Evolutionary conservation across 2,113 vertebrate genomes (phyloP).

Genomic region (Sinosuthora webbiana): DNA sequence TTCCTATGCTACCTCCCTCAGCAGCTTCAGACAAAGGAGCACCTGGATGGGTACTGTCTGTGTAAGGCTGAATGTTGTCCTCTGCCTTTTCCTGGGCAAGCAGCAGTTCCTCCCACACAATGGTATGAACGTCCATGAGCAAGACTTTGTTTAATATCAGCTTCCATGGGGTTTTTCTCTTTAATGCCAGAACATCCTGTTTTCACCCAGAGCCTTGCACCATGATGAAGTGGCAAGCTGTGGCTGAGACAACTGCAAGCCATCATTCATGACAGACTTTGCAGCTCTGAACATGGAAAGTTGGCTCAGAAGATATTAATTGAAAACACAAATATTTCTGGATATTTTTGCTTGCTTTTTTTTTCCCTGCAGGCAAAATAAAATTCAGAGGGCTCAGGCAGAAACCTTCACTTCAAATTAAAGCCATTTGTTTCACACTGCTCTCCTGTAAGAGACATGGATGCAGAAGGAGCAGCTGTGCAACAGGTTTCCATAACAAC

Average conservation of each 20-base stretch:
- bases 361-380: not conserved
- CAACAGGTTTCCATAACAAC: not conserved
- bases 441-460: not conserved
- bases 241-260: fast-evolving
- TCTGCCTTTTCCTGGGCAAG: not conserved
- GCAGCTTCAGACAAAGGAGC: not conserved
- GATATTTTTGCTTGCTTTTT: not conserved
- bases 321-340: not conserved
- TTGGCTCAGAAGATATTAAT: not conserved
- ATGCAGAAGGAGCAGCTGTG: not conserved
- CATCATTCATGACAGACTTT: fast-evolving
- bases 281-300: not conserved
- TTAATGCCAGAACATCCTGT: fast-evolving
- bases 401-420: not conserved
- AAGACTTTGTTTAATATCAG: not conserved
- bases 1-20: not conserved
- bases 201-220: not conserved
- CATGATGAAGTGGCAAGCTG: not conserved
- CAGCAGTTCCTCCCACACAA: not conserved
- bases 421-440: not conserved
- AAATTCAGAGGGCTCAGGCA: not conserved
- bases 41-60: not conserved
- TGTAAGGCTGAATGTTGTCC: not conserved
- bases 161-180: not conserved
- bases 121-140: fast-evolving